Base-by-base conservation (phyloP, 2,888 invertebrate genomes). In the Neoitamus cyanurus region DNA sequence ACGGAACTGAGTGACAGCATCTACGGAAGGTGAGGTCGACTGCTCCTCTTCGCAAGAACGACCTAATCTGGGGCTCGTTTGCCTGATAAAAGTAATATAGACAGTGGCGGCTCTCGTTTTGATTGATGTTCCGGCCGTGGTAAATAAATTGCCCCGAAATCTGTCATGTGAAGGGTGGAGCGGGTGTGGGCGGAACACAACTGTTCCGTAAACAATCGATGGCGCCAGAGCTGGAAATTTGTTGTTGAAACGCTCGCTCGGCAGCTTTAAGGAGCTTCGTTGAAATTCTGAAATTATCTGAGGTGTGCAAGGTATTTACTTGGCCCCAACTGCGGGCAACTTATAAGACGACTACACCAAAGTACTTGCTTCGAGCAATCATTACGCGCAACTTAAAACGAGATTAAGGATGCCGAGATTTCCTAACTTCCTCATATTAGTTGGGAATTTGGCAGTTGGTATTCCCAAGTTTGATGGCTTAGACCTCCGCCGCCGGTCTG, bases 71-170 rank as follows among this genome's bases (percentile, higher is more conserved):
- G 58, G 58, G 3, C 58, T 58, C 58, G 58, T 58, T 58, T 58
- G 58, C 58, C 25, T 58, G 58, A 58, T 58, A 58, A 58, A 58
- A 58, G 58, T 58, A 58, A 58, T 58, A 58, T 75, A 58, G 58
- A 58, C 58, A 58, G 58, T 58, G 20, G 58, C 58, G 20, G 58
- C 58, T 58, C 58, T 58, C 28, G 42, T 75, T 78, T 78, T 78
- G 78, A 78, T 78, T 78, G 78, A 78, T 78, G 78, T 78, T 42
- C 37, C 34, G 78, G 34, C 58, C 78, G 28, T 78, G 78, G 31
- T 31, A 48, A 78, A 78, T 78, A 78, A 78, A 78, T 78, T 78
- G 78, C 58, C 42, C 42, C 13, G 78, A 31, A 78, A 78, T 78
- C 48, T 78, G 42, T 78, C 78, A 78, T 78, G 48, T 48, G 48